Conservation (phyloP, 92 coral and sea anemone genomes). For the Anthopleura xanthogrammica region DNA sequence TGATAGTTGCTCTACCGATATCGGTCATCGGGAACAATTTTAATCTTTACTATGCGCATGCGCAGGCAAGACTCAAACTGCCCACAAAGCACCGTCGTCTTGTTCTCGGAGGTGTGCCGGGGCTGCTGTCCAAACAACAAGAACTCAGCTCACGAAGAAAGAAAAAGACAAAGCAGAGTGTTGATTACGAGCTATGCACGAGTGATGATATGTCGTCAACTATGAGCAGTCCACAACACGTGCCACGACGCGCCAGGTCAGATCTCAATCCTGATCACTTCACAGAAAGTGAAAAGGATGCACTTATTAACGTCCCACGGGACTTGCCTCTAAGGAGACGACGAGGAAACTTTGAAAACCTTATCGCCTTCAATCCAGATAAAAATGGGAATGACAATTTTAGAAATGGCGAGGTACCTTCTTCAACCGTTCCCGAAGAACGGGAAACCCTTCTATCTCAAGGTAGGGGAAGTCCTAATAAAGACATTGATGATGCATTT, state of each 20-base stretch:
- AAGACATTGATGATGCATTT: not conserved
- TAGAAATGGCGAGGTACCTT: not conserved
- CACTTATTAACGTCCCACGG: not conserved
- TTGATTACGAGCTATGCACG: constrained; percentile 34
- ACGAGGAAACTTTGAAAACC: not conserved
- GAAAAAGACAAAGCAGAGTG: constrained; percentile 42
- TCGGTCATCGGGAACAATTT: constrained; percentile 96
- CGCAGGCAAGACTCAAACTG: constrained; percentile 94
- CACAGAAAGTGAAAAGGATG: constrained; percentile 10
- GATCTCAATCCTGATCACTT: constrained; percentile 11
- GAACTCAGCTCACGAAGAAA: constrained; percentile 84
- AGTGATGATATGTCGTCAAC: constrained; percentile 32
- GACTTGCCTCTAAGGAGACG: not conserved
- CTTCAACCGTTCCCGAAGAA: not conserved
- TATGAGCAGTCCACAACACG: constrained; percentile 27
- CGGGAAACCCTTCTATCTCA: constrained; percentile 1
- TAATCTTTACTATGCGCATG: constrained; percentile 88
- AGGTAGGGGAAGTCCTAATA: not conserved
- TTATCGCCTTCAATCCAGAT: not conserved
- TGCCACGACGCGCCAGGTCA: constrained; percentile 26
- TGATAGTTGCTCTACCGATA: constrained; percentile 89
- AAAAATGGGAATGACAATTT: not conserved
- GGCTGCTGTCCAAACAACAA: constrained; percentile 73
- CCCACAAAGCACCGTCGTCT: constrained; percentile 82
- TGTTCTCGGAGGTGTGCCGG: constrained; percentile 88